These are phyloP conservation scores for Mantis religiosa DNA, from an alignment of 2,888 invertebrate species.

Conservation along the genomic window DNA sequence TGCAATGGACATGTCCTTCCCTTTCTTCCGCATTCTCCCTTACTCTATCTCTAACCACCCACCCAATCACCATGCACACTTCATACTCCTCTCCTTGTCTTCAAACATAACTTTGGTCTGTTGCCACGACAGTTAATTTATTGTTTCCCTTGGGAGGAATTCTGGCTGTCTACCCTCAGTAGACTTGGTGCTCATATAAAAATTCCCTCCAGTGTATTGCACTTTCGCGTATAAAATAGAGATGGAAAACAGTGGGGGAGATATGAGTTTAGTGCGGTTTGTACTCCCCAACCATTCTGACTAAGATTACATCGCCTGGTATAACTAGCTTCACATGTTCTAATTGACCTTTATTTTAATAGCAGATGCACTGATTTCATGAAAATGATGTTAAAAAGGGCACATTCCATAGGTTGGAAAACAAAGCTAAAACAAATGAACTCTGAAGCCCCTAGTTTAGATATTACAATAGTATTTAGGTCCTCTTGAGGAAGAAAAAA, in stretches of 20 bases:
- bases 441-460: too few relatives aligned
- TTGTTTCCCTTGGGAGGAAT: constrained; percentile 18
- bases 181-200: neutral
- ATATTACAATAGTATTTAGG: too few relatives aligned
- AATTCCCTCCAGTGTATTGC: constrained; percentile 11
- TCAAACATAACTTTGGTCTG: constrained; percentile 25
- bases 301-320: neutral
- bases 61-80: constrained; percentile 18
- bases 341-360: neutral
- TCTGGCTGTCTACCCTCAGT: neutral
- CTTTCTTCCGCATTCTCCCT: neutral
- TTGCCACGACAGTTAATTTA: constrained; percentile 27
- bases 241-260: neutral
- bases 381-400: neutral
- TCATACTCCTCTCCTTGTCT: constrained; percentile 10
- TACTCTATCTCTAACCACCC: constrained; percentile 1
- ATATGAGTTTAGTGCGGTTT: neutral
- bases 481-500: too few relatives aligned
- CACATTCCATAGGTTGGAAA: neutral
- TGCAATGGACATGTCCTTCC: neutral
- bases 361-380: neutral
- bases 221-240: neutral
- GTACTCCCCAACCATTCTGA: neutral
- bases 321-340: neutral
- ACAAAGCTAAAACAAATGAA: neutral